These are phyloP conservation scores for Hydrolagus colliei DNA, from an alignment of 2,797 vertebrate genomes.

Conservation along the genomic window DNA sequence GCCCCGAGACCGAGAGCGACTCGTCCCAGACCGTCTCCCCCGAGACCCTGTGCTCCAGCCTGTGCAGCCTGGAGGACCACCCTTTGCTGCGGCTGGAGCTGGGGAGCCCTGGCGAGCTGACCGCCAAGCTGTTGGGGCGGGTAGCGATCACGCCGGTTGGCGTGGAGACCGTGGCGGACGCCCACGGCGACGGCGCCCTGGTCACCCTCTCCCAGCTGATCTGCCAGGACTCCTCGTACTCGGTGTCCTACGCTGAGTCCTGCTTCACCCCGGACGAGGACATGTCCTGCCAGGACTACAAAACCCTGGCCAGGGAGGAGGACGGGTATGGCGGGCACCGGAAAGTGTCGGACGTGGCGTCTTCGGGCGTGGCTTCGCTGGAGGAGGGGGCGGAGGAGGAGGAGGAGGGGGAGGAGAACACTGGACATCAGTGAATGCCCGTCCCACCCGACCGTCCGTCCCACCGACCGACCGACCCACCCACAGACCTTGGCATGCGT, in stretches of 20 bases:
- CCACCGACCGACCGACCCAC: conserved; percentile 34
- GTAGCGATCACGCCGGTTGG: not conserved
- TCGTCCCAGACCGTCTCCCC: conserved; percentile 80
- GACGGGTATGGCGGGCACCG: conserved; percentile 56
- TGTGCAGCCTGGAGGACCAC: conserved; percentile 87
- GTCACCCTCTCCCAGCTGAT: conserved; percentile 65
- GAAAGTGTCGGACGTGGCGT: conserved; percentile 81
- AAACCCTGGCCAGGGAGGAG: conserved; percentile 49
- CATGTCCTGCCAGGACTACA: conserved; percentile 75
- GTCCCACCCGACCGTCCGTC: conserved; percentile 35
- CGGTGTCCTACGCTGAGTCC: conserved; percentile 76
- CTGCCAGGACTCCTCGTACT: conserved; percentile 81
- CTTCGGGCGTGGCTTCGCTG: conserved; percentile 84
- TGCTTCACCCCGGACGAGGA: conserved; percentile 78
- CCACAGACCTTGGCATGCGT: conserved; percentile 33
- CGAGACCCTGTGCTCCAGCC: conserved; percentile 87
- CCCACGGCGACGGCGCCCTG: conserved; percentile 55
- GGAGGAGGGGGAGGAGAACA: conserved; percentile 53
- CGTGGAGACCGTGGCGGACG: conserved; percentile 51
- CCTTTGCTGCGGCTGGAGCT: conserved; percentile 65
- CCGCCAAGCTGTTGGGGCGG: conserved; percentile 75
- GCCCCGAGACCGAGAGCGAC: conserved; percentile 65
- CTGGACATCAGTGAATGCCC: conserved; percentile 50
- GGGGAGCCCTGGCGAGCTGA: conserved; percentile 71
- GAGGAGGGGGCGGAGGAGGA: conserved; percentile 73